Base-by-base conservation (phyloP, 2,888 invertebrate species). In the Macrophya annulata region DNA sequence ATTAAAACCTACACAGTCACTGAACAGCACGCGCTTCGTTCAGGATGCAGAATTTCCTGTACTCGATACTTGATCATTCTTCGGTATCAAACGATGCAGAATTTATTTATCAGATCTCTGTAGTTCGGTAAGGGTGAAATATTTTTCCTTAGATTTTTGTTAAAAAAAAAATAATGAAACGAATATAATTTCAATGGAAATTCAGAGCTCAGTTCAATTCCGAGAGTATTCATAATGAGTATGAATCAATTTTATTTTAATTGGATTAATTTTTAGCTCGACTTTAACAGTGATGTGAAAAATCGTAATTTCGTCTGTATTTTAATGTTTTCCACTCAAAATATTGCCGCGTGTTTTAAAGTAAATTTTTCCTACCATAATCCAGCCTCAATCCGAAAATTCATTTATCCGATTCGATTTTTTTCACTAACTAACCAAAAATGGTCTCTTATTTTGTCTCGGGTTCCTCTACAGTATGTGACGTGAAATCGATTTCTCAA, bases 1-100 rank as follows among this genome's bases (percentile, higher is more conserved):
- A 81, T 81, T 81, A 62, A 81, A 81, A 81, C n/a, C 59, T 17
- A 43, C 62, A n/a, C 40, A 51, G 62, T 62, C 59, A 62, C 43
- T 81, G 59, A 62, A 37, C 62, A 59, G 21, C 21, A 40, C 43
- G 62, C 43, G 62, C 43, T 62, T 59, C 51, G 37, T 81, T 81
- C 81, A 12, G 40, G 59, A 43, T 40, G 62, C 43, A 62, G 21
- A 3, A 81, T n/a, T 81, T 62, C 43, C 15, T 81, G 15, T 43
- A 68, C 31, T 40, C 59, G 40, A 62, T n/a, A 40, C 79, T 79
- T 40, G 79, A 77, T 79, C 40, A 62, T 55, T 43, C n/a, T 59
- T 79, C 59, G 43, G 10, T 79, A 43, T 43, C 81, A 40, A 31
- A 55, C 48, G 51, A 62, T 43, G 81, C 40, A 59, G 51, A 81